phyloP scores from a whole-genome alignment of 2,888 invertebrate genomes.

The Dynastes hyllus region DNA sequence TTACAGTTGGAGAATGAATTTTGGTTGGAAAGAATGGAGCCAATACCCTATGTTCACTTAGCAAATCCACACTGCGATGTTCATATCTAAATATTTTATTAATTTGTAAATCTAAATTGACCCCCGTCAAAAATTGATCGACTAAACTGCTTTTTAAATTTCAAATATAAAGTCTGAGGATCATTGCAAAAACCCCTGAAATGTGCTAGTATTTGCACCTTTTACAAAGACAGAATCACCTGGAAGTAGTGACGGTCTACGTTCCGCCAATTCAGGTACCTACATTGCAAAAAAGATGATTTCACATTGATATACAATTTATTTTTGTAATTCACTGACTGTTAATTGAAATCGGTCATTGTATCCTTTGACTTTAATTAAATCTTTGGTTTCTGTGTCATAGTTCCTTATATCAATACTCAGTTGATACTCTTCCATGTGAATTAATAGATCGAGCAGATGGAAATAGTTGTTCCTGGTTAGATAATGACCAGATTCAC shows the following conservation, averaged over 20 bases:
- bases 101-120: constrained; percentile 61
- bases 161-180: no score
- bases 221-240: constrained; percentile 64
- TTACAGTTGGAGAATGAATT: neutral
- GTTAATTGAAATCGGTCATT: constrained; percentile 52
- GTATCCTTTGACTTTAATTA: constrained; percentile 41
- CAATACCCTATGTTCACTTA: constrained; percentile 57
- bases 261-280: constrained; percentile 67
- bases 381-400: constrained; percentile 59
- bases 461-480: constrained; percentile 59
- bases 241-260: constrained; percentile 65
- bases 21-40: constrained; percentile 61
- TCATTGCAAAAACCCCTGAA: constrained; percentile 63
- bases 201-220: constrained; percentile 57
- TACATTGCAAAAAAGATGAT: constrained; percentile 49
- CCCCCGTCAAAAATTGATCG: constrained; percentile 52
- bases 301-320: neutral
- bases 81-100: no score
- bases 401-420: constrained; percentile 62
- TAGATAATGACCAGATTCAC: constrained; percentile 52
- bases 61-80: constrained; percentile 56
- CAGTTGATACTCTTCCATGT: constrained; percentile 66
- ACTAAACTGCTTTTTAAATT: constrained; percentile 58
- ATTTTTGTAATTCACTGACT: constrained; percentile 47
- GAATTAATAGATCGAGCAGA: constrained; percentile 60